Evolutionary conservation across 2,888 invertebrate species (phyloP), one percentile per base, ranked within the genome.

Genomic region (Ischnus inquisitorius): DNA sequence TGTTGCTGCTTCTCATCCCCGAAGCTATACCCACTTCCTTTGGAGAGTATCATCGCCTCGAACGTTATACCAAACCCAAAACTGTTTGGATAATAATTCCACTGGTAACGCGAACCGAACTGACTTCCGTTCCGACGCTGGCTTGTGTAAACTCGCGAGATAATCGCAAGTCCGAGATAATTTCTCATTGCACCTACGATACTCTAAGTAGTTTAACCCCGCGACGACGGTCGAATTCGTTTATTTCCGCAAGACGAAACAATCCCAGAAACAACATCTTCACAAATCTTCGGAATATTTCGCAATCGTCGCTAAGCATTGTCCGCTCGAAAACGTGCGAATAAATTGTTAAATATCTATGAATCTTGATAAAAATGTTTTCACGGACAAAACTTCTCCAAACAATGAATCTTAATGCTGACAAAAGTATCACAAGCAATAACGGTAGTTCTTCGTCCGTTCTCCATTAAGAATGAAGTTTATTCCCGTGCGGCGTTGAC

Each of bases 61-160:
- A 74, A 82, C 78, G 46, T 25, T 78, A 74, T 25, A 68, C 68
- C 19, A 43, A 22, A 34, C 14, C 60, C 16, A 75, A 65, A 69
- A 65, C 16, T 34, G 46, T 57, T 64, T 54, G 41, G 46, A 69
- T 65, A 57, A 75, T 75, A 75, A 75, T 79, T 71, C 79, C 39
- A 34, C 12, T 25, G 57, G 16, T 71, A 79, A 79, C 75, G 62
- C 39, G 64, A 79, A 39, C 28, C 19, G 68, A 62, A 48, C 41
- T 54, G 25, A 51, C 57, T 28, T 41, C 48, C 48, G 54, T 25
- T 48, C 16, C 6, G 8, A 28, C 65, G 34, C 16, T 57, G 60
- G 34, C 16, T 62, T 62, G n/a, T 28, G 16, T 71, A 43, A 64
- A 51, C 65, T 39, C 22, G 39, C 0, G 69, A 71, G 25, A 79